phyloP scores from a whole-genome alignment of 2,888 invertebrate genomes.

The Anorthoa munda region DNA sequence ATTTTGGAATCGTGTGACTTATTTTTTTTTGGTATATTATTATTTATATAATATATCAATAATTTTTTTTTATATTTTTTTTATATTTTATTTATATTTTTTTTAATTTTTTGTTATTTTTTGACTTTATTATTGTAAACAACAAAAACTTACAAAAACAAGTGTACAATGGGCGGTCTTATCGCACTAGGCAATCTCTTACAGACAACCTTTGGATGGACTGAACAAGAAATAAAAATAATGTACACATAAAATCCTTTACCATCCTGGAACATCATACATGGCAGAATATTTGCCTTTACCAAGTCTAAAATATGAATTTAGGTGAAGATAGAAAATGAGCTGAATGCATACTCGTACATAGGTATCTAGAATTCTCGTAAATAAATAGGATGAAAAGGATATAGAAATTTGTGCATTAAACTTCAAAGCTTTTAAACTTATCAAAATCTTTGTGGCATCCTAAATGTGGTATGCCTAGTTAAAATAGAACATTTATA shows the following conservation, averaged over 20 bases:
- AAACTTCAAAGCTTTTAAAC: conserved; percentile 21
- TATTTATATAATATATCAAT: no score
- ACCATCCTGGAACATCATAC: background rate
- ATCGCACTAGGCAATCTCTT: no score
- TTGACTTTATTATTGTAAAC: no score
- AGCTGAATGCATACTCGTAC: conserved; percentile 3
- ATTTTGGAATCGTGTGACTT: background rate
- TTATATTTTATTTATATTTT: no score
- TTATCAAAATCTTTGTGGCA: background rate
- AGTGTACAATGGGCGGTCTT: no score
- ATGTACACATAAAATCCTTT: background rate
- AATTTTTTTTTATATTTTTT: no score
- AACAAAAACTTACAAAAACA: no score
- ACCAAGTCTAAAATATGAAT: conserved; percentile 17
- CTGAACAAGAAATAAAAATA: no score
- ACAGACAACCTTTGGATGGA: no score
- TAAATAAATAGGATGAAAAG: conserved; percentile 11
- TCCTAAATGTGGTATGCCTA: background rate
- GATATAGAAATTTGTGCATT: conserved; percentile 7
- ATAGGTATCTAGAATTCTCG: conserved; percentile 2
- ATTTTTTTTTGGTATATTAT: no score
- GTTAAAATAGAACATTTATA: background rate
- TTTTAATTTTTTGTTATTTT: no score
- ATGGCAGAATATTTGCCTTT: conserved; percentile 8
- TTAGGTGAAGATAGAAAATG: conserved; percentile 23